Conservation (phyloP, 2,113 vertebrate genomes). For the Bombycilla garrulus region DNA sequence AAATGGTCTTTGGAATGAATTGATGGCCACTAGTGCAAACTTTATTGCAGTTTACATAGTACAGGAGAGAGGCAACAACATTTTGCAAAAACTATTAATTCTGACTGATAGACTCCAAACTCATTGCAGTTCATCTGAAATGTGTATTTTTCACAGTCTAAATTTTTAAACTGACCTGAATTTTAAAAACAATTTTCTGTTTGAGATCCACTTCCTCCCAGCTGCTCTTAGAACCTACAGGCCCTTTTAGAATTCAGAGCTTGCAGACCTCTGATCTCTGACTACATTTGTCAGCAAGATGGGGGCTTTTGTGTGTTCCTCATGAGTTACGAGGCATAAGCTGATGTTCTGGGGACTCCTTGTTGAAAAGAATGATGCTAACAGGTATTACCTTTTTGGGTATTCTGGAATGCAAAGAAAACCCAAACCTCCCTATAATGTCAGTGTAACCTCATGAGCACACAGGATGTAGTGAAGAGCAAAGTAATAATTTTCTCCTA, state of each 20-base stretch:
- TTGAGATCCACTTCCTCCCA: background rate
- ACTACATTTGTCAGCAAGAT: background rate
- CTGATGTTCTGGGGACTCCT: background rate
- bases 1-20: background rate
- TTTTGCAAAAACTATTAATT: background rate
- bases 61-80: accelerated
- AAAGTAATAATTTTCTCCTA: background rate
- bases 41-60: background rate
- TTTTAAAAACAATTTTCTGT: background rate
- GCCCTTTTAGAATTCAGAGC: background rate
- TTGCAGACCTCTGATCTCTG: background rate
- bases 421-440: background rate
- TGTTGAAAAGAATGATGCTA: background rate
- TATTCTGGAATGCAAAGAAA: background rate
- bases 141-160: background rate
- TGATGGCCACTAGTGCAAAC: background rate
- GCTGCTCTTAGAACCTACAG: background rate
- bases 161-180: background rate
- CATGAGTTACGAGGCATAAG: background rate
- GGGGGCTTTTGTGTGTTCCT: background rate
- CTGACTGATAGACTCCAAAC: background rate
- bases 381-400: background rate
- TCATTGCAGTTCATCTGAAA: background rate
- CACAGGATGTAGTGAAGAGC: background rate
- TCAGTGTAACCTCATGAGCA: background rate